Conservation (phyloP, 2,888 invertebrate genomes). For the Apoderus coryli region DNA sequence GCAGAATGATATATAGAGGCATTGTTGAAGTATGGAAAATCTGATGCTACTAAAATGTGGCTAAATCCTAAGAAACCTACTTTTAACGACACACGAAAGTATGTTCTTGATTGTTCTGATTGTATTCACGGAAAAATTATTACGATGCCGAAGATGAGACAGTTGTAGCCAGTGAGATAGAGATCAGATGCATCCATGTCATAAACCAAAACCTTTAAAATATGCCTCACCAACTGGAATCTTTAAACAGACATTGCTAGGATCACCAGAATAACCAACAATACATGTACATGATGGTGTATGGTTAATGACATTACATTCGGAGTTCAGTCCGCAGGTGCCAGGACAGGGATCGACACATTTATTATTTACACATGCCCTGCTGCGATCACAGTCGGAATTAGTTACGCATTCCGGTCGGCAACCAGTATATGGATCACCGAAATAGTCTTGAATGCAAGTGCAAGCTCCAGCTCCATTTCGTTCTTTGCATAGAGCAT, state of each 20-base stretch:
- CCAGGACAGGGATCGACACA: constrained; percentile 45
- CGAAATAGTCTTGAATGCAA: constrained; percentile 47
- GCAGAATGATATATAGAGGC: too few species aligned
- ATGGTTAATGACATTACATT: constrained; percentile 48
- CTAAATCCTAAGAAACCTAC: too few species aligned
- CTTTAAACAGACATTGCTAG: constrained; percentile 35
- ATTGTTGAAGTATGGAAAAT: too few species aligned
- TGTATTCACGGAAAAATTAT: too few species aligned
- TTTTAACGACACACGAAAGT: too few species aligned
- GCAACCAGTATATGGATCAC: constrained; percentile 50
- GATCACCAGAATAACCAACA: constrained; percentile 44
- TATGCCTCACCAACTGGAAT: constrained; percentile 31
- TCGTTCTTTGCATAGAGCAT: constrained; percentile 48
- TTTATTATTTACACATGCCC: constrained; percentile 52
- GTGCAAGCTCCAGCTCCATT: constrained; percentile 49
- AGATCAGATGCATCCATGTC: constrained; percentile 2
- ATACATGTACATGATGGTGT: constrained; percentile 50
- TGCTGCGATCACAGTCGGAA: constrained; percentile 46
- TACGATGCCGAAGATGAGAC: constrained; percentile 8
- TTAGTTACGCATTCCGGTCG: constrained; percentile 53
- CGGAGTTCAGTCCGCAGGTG: constrained; percentile 43
- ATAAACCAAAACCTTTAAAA: constrained; percentile 7
- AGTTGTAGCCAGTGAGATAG: not conserved
- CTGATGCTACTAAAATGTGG: too few species aligned
- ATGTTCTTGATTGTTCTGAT: too few species aligned